Conservation (phyloP, 2,888 invertebrate species). For the Hecatera dysodea region DNA sequence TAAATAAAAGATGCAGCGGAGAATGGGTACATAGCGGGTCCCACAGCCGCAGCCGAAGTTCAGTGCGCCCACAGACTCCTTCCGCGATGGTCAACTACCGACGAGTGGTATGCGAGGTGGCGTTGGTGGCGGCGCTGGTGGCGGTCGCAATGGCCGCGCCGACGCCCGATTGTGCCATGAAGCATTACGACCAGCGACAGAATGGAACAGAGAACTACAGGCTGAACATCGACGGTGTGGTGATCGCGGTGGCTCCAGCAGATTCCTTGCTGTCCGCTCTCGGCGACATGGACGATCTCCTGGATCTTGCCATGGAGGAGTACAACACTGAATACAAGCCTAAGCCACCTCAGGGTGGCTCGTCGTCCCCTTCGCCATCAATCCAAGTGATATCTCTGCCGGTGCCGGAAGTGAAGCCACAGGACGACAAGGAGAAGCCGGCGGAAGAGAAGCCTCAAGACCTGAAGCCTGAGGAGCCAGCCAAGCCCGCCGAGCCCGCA, state of each 20-base stretch:
- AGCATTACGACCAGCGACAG: constrained; percentile 93
- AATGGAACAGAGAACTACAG: constrained; percentile 94
- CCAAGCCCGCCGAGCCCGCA: constrained; percentile 65
- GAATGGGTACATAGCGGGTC: constrained; percentile 85
- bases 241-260: constrained; percentile 92
- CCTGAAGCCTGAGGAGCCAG: constrained; percentile 60
- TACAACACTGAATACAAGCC: constrained; percentile 69
- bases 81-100: constrained; percentile 89
- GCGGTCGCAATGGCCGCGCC: constrained; percentile 73
- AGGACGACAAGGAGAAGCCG: constrained; percentile 41
- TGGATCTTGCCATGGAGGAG: constrained; percentile 79
- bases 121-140: constrained; percentile 71
- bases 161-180: constrained; percentile 68
- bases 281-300: constrained; percentile 85
- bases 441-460: constrained; percentile 60
- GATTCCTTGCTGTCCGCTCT: constrained; percentile 91
- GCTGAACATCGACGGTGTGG: constrained; percentile 93
- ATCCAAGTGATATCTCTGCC: constrained; percentile 41
- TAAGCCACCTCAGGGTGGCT: constrained; percentile 62
- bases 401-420: constrained; percentile 55
- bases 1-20: constrained; percentile 89
- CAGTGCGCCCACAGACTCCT: constrained; percentile 81
- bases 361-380: constrained; percentile 40
- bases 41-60: constrained; percentile 75
- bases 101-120: constrained; percentile 84